Evolutionary conservation across 2,888 invertebrate species (phyloP), one percentile per base, ranked within the genome.

Genomic region (Mesoligia furuncula): DNA sequence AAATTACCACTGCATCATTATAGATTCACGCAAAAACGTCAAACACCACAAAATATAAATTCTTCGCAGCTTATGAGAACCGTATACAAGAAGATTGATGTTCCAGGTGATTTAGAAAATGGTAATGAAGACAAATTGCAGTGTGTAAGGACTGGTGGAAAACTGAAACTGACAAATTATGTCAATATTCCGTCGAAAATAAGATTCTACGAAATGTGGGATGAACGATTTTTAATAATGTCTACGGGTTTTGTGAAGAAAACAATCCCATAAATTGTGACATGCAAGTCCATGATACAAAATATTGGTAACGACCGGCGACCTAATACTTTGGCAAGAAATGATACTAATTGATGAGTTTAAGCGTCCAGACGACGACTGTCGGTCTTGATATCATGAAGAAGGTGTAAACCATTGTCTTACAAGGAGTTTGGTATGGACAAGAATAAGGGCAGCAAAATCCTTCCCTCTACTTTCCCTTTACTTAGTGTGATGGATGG

Each of bases 81-180:
- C 36, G 57, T 77, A 72, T 59, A 79, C 66, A 72, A 73, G 74
- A 85, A 85, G 87, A 87, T 88, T 84, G 84, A 88, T 87, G 79
- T 80, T 27, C 36, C 27, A 36, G 69, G 73, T 73, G 80, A 85
- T 85, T 85, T 80, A 72, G 71, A 70, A 84, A 76, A 74, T 72
- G 73, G 27, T 86, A 86, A 88, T 86, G 87, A 86, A 86, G 82
- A 88, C 69, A 88, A 79, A 86, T 87, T 81, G 67, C 75, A 76
- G 39, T 64, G 72, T 67, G 57, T 67, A 42, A 70, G 59, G 70
- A 68, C 66, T 68, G 48, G 68, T 76, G 69, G 68, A 73, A 83
- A 81, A 85, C 69, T 81, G 82, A 82, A 76, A 65, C 77, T 83
- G 84, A 81, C 73, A 75, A 88, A 88, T 84, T 79, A 79, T 76